Base-by-base conservation (phyloP, 92 coral and sea anemone species). In the Porites rus region DNA sequence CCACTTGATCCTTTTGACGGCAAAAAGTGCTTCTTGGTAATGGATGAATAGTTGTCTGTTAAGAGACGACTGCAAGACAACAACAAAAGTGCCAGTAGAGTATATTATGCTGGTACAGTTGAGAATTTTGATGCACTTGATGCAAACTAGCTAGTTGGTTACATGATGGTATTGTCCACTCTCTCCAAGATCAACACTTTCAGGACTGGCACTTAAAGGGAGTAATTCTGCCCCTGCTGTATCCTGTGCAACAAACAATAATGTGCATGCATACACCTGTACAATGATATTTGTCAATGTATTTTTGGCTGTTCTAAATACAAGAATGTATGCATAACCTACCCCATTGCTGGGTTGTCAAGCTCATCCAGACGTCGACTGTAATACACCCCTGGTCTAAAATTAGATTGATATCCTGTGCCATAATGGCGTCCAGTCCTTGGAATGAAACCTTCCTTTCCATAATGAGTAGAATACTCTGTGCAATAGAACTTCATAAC, bases 341-440 rank as follows among this genome's bases (percentile, higher is more conserved):
- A 97, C 99, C 99, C 99, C 97, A 97, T 95, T 6, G 94, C 92
- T 8, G 99, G 99, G 67, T 95, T 95, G 52, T 95, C 98, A 22
- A 95, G 93, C 67, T 97, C 98, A 85, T 95, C 98, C 52, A 95
- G 75, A 62, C 92, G 94, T 67, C 99, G 93, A 76, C 88, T 97
- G 82, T 97, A 97, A 76, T 97, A 95, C 28, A 97, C 97, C 14
- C 99, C 99, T 51, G 99, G 98, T 84, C 98, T 91, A 79, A 97
- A 97, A 77, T 97, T 97, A n/a, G 99, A 97, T 88, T 97, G 96
- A 84, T 97, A 97, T 17, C 99, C 99, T 24, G 99, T 97, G 54
- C 99, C 99, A 9, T 82, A 73, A 70, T 97, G 99, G 62, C 90
- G 94, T 19, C 99, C 99, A 11, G 87, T 76, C 22, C 97, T 78